Evolutionary conservation across 2,113 vertebrate genomes (phyloP).

Genomic region (Lycocorax pyrrhopterus): DNA sequence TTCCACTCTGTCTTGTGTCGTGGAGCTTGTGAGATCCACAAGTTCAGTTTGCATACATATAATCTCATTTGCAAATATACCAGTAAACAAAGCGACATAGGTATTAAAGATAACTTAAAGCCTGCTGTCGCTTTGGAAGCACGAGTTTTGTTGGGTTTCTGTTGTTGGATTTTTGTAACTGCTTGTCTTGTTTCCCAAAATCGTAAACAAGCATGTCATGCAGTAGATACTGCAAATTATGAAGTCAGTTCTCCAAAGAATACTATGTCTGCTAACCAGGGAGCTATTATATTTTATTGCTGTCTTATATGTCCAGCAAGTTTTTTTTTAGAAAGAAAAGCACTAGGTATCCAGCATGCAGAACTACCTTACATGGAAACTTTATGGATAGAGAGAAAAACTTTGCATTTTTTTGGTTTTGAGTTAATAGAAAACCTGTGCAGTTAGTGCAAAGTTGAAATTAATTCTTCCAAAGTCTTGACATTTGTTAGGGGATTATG

Average conservation of each 20-base stretch:
- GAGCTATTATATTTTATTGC: conserved; percentile 32
- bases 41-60: background rate
- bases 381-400: background rate
- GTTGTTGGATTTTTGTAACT: background rate
- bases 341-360: background rate
- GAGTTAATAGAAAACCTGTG: background rate
- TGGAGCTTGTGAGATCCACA: background rate
- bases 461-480: background rate
- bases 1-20: background rate
- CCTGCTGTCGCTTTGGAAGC: background rate
- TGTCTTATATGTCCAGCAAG: background rate
- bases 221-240: background rate
- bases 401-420: background rate
- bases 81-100: background rate
- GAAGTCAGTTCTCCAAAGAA: background rate
- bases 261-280: background rate
- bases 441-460: background rate
- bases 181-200: background rate
- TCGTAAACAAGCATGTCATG: fast-evolving
- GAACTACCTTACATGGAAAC: background rate
- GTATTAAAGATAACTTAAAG: background rate
- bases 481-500: background rate
- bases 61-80: background rate
- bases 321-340: background rate
- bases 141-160: fast-evolving